Conservation (phyloP, 2,888 invertebrate genomes). For the Germaria angustata region DNA sequence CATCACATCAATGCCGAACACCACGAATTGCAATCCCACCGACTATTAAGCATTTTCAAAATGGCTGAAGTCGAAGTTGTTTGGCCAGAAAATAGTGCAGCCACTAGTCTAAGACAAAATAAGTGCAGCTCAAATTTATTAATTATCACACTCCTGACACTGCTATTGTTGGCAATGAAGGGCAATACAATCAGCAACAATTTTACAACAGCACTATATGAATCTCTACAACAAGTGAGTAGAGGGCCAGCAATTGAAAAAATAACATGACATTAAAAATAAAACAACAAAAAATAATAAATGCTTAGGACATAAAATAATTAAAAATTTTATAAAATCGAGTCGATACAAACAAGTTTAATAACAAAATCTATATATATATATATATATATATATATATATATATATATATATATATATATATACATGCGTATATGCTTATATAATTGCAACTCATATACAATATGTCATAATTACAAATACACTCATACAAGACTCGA, state of each 20-base stretch:
- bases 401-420: conserved; percentile 10
- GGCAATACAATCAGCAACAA: neutral
- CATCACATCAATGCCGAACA: conserved; percentile 92
- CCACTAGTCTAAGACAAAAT: conserved; percentile 68
- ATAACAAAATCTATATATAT: conserved; percentile 17
- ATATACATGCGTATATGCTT: conserved; percentile 24
- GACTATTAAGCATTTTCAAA: conserved; percentile 93
- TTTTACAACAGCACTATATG: conserved; percentile 34
- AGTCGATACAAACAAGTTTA: conserved; percentile 30
- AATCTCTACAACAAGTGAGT: conserved; percentile 62
- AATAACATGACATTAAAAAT: conserved; percentile 67
- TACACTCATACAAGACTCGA: neutral
- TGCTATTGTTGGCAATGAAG: conserved; percentile 30
- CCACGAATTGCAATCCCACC: conserved; percentile 91
- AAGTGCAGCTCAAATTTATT: conserved; percentile 40
- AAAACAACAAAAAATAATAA: conserved; percentile 8
- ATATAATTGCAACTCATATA: conserved; percentile 15
- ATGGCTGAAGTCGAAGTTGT: conserved; percentile 95
- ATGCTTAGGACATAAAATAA: conserved; percentile 45
- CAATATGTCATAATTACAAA: neutral
- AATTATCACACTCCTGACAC: conserved; percentile 21
- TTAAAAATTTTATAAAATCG: conserved; percentile 15
- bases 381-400: conserved; percentile 15
- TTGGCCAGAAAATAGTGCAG: conserved; percentile 82
- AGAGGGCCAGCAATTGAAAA: conserved; percentile 42